These are phyloP conservation scores for Potamilus streckersoni DNA, from an alignment of 1,140 invertebrate species.

Conservation along the genomic window DNA sequence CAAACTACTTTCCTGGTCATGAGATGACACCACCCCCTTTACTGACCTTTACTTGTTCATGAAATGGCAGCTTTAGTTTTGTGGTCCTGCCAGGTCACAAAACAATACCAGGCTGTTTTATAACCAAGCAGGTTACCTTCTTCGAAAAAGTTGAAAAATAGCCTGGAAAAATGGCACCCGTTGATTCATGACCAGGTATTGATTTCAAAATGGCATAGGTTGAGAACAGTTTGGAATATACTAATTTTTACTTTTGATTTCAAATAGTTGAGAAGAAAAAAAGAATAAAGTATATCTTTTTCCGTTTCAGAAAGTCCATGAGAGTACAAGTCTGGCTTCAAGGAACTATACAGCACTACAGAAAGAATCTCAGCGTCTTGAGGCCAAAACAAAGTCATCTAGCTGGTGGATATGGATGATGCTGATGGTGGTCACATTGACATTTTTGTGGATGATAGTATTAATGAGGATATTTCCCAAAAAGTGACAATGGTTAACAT, in stretches of 20 bases:
- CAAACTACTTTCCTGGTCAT: too few species aligned
- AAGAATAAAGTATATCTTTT: constrained; percentile 51
- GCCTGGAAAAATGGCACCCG: too few species aligned
- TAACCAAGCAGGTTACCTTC: too few species aligned
- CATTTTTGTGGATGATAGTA: constrained; percentile 91
- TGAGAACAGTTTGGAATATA: too few species aligned
- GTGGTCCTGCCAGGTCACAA: too few species aligned
- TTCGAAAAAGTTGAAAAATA: too few species aligned
- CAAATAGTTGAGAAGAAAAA: constrained; percentile 81
- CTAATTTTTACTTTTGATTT: constrained; percentile 45
- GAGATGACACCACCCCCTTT: too few species aligned
- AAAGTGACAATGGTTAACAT: constrained; percentile 11
- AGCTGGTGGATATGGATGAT: constrained; percentile 95
- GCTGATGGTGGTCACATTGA: constrained; percentile 83
- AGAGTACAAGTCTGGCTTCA: constrained; percentile 83
- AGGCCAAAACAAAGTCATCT: constrained; percentile 88
- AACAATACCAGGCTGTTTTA: too few species aligned
- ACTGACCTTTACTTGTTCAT: too few species aligned
- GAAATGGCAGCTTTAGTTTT: too few species aligned
- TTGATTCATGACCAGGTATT: too few species aligned
- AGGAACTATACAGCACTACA: constrained; percentile 81
- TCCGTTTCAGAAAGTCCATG: constrained; percentile 76
- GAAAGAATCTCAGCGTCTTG: constrained; percentile 83
- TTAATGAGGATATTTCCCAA: constrained; percentile 80
- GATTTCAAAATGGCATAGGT: too few species aligned